Conservation (phyloP, 2,797 vertebrate genomes). For the Choloepus didactylus region DNA sequence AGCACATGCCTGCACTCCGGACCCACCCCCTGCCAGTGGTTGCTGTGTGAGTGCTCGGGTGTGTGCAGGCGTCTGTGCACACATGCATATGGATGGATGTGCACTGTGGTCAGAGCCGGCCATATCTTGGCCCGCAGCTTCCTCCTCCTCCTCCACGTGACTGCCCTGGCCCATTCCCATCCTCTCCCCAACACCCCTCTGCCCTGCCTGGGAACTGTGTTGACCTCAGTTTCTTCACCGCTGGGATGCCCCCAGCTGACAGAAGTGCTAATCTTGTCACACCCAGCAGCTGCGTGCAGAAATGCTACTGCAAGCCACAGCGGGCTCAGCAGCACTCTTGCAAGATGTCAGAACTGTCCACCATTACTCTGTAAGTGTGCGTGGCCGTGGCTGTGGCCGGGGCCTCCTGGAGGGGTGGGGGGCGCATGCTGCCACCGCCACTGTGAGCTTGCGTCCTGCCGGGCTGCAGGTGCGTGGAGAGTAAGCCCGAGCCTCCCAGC, state of each 20-base stretch:
- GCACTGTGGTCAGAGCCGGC: conserved; percentile 28
- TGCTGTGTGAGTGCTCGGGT: background rate
- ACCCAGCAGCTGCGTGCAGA: conserved; percentile 99
- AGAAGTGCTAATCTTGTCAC: conserved; percentile 95
- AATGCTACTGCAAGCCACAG: conserved; percentile 99
- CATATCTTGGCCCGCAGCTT: conserved; percentile 6
- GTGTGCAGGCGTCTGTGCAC: background rate
- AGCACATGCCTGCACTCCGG: rapidly evolving
- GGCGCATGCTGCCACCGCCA: conserved; percentile 63
- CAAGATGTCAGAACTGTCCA: conserved; percentile 99
- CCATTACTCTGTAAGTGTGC: conserved; percentile 99
- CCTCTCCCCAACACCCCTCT: background rate
- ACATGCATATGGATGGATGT: background rate
- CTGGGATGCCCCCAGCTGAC: conserved; percentile 84
- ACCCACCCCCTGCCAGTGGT: background rate
- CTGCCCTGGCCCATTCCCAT: background rate
- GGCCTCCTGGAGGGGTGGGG: conserved; percentile 67
- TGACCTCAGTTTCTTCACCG: conserved; percentile 33
- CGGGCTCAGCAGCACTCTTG: conserved; percentile 99
- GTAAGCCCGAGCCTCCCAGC: conserved; percentile 21
- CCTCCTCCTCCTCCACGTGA: background rate
- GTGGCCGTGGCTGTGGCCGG: conserved; percentile 83
- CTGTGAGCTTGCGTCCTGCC: background rate
- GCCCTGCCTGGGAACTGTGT: background rate
- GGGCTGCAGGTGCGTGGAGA: background rate